phyloP scores from a whole-genome alignment of 2,113 vertebrate genomes.

The Naja naja region DNA sequence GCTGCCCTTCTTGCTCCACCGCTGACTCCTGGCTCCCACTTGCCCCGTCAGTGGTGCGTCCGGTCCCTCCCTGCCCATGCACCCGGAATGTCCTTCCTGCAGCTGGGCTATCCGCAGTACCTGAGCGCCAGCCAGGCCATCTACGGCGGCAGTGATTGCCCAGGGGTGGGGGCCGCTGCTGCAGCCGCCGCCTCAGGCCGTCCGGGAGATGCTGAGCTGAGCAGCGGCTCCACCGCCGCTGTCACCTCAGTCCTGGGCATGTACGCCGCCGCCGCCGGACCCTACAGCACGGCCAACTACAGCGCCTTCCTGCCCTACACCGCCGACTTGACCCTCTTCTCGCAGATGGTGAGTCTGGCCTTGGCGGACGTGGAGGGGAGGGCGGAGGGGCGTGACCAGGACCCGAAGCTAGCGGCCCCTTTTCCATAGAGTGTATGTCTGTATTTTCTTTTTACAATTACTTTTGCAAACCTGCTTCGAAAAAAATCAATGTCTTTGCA shows the following conservation, averaged over 20 bases:
- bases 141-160: slow-evolving; percentile 86
- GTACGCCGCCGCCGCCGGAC: slow-evolving; percentile 79
- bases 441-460: not conserved
- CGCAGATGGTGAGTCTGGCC: slow-evolving; percentile 99
- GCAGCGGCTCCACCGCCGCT: slow-evolving; percentile 78
- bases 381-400: not conserved
- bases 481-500: not conserved
- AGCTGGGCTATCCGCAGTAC: slow-evolving; percentile 95
- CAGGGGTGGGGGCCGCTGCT: slow-evolving; percentile 84
- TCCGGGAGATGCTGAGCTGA: slow-evolving; percentile 62
- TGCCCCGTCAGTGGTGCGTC: slow-evolving; percentile 17
- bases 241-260: slow-evolving; percentile 92
- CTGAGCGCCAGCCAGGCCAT: slow-evolving; percentile 89
- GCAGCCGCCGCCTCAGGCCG: slow-evolving; percentile 77
- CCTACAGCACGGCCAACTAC: slow-evolving; percentile 92
- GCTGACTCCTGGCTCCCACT: not conserved
- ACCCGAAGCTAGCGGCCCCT: not conserved
- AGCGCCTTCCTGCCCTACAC: slow-evolving; percentile 96
- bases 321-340: slow-evolving; percentile 93
- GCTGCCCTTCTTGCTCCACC: slow-evolving; percentile 6
- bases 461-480: slow-evolving; percentile 39
- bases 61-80: slow-evolving; percentile 7
- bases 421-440: not conserved
- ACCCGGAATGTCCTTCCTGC: slow-evolving; percentile 92
- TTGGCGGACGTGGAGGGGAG: not conserved